A percentile compares a stretch with the other conserved stretches of the same genome.
phyloP scores from a whole-genome alignment of 2,888 invertebrate genomes.

The Hartigia nigra region DNA sequence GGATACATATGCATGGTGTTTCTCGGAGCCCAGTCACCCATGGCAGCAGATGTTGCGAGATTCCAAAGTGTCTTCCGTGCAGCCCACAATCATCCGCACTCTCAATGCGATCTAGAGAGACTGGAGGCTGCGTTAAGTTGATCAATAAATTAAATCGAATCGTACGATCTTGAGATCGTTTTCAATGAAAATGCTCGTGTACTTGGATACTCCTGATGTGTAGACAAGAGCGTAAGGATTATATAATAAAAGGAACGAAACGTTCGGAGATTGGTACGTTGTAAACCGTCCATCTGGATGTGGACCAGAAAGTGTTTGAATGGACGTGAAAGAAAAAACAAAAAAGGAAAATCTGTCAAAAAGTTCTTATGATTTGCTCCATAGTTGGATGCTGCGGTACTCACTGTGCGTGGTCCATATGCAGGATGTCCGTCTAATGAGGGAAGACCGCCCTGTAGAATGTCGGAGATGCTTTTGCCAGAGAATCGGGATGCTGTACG shows the following conservation, averaged over 20 bases:
- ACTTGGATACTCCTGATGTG: constrained; percentile 34
- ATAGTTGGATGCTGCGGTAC: neutral
- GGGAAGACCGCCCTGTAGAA: constrained; percentile 5
- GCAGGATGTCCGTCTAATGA: neutral
- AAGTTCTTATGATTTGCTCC: neutral
- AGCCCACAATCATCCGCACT: constrained; percentile 27
- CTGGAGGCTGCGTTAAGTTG: constrained; percentile 38
- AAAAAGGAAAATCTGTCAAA: constrained; percentile 17
- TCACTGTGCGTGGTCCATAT: neutral
- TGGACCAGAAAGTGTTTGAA: neutral
- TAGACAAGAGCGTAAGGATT: neutral
- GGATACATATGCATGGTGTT: constrained; percentile 22
- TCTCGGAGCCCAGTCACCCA: constrained; percentile 37
- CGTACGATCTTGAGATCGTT: constrained; percentile 25
- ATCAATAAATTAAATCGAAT: constrained; percentile 50
- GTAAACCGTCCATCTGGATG: neutral
- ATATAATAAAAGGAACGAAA: neutral
- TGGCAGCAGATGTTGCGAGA: constrained; percentile 51
- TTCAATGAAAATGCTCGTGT: constrained; percentile 25
- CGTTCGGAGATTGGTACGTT: neutral
- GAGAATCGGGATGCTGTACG: constrained; percentile 7
- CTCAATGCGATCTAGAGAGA: constrained; percentile 25
- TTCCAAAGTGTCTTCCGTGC: constrained; percentile 46
- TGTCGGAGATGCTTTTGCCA: neutral
- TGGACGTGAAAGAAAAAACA: neutral